Percentiles rank a stretch among this genome's conserved stretches.
Conservation (phyloP, 2,888 invertebrate species). For the Melanophora roralis region DNA sequence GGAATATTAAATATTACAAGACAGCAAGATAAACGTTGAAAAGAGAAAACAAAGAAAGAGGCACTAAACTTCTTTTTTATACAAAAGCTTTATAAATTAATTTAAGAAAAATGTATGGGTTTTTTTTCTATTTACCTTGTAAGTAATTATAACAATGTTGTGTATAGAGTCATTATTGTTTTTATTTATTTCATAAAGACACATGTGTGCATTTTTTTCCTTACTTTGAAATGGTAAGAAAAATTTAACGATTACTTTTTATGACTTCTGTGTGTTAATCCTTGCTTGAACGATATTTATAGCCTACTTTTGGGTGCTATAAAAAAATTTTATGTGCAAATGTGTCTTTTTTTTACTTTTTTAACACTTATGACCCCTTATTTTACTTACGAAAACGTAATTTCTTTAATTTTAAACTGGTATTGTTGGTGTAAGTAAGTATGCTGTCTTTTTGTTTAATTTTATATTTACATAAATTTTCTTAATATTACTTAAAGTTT, state of each 20-base stretch:
- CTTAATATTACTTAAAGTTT: conserved; percentile 65
- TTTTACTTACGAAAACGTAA: conserved; percentile 5
- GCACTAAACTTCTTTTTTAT: background rate
- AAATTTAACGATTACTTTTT: conserved; percentile 6
- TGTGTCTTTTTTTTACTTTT: conserved; percentile 22
- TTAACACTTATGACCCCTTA: conserved; percentile 48
- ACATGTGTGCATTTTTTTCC: conserved; percentile 26
- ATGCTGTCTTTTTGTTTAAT: conserved; percentile 64
- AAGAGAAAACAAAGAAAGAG: background rate
- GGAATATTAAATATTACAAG: background rate
- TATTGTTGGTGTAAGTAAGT: background rate
- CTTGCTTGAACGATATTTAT: conserved; percentile 67
- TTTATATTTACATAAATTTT: conserved; percentile 74
- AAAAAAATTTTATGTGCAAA: background rate
- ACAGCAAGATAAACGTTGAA: background rate
- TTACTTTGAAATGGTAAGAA: conserved; percentile 6
- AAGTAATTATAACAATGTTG: background rate
- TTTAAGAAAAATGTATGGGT: background rate
- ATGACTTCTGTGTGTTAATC: conserved; percentile 41
- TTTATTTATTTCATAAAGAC: background rate
- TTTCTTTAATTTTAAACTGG: conserved; percentile 33
- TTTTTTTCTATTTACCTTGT: background rate
- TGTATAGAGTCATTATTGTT: too few relatives aligned
- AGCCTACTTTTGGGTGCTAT: conserved; percentile 68
- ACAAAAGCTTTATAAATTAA: background rate